A percentile compares a stretch with the other conserved stretches of the same genome.
phyloP scores from a whole-genome alignment of 2,113 vertebrate species.

The Clarias magur region DNA sequence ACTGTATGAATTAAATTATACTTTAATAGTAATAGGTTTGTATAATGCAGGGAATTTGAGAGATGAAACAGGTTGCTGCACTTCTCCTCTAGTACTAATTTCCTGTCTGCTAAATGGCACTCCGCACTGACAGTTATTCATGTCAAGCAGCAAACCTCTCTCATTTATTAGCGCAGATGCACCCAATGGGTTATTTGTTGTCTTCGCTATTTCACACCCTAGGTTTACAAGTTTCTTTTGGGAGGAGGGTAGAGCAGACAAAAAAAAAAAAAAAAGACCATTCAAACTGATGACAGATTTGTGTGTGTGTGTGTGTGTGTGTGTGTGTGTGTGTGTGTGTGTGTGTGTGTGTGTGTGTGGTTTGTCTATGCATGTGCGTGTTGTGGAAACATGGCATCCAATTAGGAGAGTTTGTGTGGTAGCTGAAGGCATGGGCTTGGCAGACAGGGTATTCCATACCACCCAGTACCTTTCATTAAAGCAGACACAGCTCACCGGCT shows the following conservation, averaged over 20 bases:
- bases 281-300: conserved; percentile 64
- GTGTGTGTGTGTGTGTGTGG: conserved; percentile 28
- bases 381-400: conserved; percentile 79
- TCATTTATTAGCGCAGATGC: conserved; percentile 69
- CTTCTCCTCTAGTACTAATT: conserved; percentile 35
- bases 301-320: conserved; percentile 44
- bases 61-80: conserved; percentile 35
- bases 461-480: conserved; percentile 90
- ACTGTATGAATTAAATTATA: conserved; percentile 6
- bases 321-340: conserved; percentile 19
- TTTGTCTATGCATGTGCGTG: conserved; percentile 14
- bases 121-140: conserved; percentile 40
- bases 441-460: conserved; percentile 79
- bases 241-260: conserved; percentile 64
- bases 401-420: conserved; percentile 85
- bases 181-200: conserved; percentile 68
- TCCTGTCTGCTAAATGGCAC: conserved; percentile 40
- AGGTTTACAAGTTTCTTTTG: conserved; percentile 70
- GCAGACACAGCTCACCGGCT: conserved; percentile 88
- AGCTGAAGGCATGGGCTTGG: conserved; percentile 81
- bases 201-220: conserved; percentile 58
- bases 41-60: conserved; percentile 1
- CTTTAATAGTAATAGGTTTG: conserved; percentile 11
- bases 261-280: conserved; percentile 65
- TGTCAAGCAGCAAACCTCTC: conserved; percentile 62